Evolutionary conservation across 2,113 vertebrate species (phyloP), one percentile per base, ranked within the genome.

Genomic region (Serinus canaria): DNA sequence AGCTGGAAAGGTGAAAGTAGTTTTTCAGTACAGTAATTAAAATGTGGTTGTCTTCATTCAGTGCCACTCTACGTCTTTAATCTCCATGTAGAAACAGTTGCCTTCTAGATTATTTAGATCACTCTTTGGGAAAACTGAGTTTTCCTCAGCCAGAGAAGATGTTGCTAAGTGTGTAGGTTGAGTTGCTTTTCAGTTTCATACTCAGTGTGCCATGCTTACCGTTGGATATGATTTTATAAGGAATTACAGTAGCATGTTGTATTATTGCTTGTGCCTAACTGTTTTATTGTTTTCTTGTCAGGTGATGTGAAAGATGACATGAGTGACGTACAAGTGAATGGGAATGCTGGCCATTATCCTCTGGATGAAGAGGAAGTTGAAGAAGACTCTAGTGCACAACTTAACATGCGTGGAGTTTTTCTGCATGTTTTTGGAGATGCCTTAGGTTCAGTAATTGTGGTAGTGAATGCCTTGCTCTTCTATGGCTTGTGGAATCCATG

Each of bases 341-440:
- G 99, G 66, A 98, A 96, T 59, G 95, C 98, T 79, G 98, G 97
- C 7, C 98, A 98, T 33, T 98, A 98, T 73, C 9, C 97, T 89
- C 20, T 98, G 66, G 99, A 99, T 15, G 77, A 55, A 30, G 92
- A 94, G 31, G 97, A 98, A 4, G 96, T 97, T 37, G 97, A 98
- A 44, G 96, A 98, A 6, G 98, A 98, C 16, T 95, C 98, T 1
- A 97, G 98, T 1, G 98, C 98, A 0, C 98, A 99, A 90, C 99
- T 99, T 85, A 99, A 99, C 98, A 99, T 99, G 99, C 99, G 99
- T 18, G 99, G 99, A 39, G 99, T 99, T 92, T 99, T 99, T 96
- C 98, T 99, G 82, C 99, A 99, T 39, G 99, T 99, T 83, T 97
- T 99, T 77, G 99, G 99, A 33, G 99, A 99, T 59, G 99, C 99